Evolutionary conservation across 2,888 invertebrate genomes (phyloP).

Genomic region (Diarsia rubi): DNA sequence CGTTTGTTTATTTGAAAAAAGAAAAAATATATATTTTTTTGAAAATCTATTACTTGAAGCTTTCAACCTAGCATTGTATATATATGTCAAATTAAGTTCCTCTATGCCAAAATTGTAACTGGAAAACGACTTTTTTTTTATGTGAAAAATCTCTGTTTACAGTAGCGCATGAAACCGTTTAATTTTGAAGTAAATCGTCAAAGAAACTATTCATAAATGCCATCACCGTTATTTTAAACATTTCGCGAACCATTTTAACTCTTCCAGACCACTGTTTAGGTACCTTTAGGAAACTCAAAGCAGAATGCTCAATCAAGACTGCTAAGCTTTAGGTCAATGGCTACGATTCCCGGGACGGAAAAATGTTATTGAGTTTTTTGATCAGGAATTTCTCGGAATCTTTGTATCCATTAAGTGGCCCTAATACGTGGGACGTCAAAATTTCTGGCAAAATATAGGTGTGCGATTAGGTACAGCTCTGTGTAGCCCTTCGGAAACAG

Average conservation of each 20-base stretch:
- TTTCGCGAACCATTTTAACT: too few relatives aligned
- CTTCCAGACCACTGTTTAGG: too few relatives aligned
- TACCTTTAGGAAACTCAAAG: too few relatives aligned
- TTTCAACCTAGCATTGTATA: background rate
- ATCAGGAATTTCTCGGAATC: background rate
- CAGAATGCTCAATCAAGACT: background rate
- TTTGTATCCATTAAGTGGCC: background rate
- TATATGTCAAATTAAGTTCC: background rate
- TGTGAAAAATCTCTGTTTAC: background rate
- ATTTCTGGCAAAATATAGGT: background rate
- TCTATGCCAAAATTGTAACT: background rate
- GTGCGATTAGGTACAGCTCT: background rate
- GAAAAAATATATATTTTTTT: too few relatives aligned
- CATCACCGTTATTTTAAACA: too few relatives aligned
- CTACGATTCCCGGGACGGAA: background rate
- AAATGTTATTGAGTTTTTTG: background rate
- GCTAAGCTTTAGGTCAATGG: background rate
- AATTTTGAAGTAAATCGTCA: too few relatives aligned
- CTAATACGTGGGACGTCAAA: background rate
- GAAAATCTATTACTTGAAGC: too few relatives aligned
- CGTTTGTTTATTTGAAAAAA: too few relatives aligned
- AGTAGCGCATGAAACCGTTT: background rate
- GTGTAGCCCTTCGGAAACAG: background rate
- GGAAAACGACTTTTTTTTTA: background rate
- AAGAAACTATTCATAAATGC: too few relatives aligned